Evolutionary conservation across 2,113 vertebrate genomes (phyloP), one percentile per base, ranked within the genome.

Genomic region (Thinocorus orbignyianus): DNA sequence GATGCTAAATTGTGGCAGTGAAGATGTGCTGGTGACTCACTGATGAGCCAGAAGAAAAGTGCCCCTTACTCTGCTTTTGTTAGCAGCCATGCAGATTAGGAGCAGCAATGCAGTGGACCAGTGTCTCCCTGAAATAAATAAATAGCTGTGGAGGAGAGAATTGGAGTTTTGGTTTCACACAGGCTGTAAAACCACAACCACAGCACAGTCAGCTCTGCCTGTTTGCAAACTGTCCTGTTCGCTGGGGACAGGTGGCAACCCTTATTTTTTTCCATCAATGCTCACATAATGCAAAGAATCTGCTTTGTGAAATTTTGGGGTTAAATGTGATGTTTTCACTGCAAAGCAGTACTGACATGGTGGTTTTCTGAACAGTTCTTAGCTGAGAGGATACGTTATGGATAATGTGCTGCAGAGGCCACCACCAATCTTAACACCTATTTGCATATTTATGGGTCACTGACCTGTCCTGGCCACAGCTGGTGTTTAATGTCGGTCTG

Each of bases 331-430:
- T 5, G n/a, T 68, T 87, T 84, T 77, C 54, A 33, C 42, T 64
- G 44, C 44, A 64, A 51, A 65, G 58, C 74, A 24, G 4, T 15
- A 30, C 33, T 23, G 26, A 16, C 33, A 1, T 46, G 49, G 35
- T 24, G 60, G 15, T 17, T 84, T 64, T 52, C 31, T 49, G 46
- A 73, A 35, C 17, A 58, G 28, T 5, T 72, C 16, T 49, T 49
- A 25, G 28, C 6, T 66, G 89, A 46, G 33, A 28, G 70, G 26
- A 12, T 41, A 8, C 7, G 2, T n/a, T 51, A 26, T 46, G 62
- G 30, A 12, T 51, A 57, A 72, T 0, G 6, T 25, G 37, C 28
- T 39, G 52, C 0, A 1, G 17, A 60, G 35, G 48, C 51, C 44
- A 31, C 33, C 44, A 11, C 18, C 11, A 58, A 7, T 44, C 24